These are phyloP conservation scores for Prenolepis imparis DNA, from an alignment of 2,888 invertebrate species.

Conservation along the genomic window DNA sequence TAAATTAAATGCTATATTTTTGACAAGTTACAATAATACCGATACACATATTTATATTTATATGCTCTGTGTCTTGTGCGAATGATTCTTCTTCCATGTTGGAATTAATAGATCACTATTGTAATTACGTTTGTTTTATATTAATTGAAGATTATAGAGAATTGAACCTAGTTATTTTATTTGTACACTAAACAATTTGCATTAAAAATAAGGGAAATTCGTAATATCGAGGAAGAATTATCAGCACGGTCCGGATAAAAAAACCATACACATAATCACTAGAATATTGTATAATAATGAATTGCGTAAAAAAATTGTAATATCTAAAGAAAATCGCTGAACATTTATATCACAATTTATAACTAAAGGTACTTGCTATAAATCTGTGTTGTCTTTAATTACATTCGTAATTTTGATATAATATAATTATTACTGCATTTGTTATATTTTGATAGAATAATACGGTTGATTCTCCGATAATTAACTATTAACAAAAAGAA, in stretches of 20 bases:
- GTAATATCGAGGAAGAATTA: constrained; percentile 72
- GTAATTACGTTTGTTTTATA: constrained; percentile 60
- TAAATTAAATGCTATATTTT: constrained; percentile 83
- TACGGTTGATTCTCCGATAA: constrained; percentile 58
- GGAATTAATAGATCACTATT: constrained; percentile 54
- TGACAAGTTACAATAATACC: constrained; percentile 82
- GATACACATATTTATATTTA: constrained; percentile 77
- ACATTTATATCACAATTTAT: constrained; percentile 79
- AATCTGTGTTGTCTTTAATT: constrained; percentile 76
- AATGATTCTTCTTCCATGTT: constrained; percentile 75
- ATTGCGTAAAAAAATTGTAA: constrained; percentile 78
- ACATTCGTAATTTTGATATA: constrained; percentile 76
- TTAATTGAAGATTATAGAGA: constrained; percentile 63
- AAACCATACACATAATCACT: constrained; percentile 84
- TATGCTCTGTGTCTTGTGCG: constrained; percentile 78
- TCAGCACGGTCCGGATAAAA: constrained; percentile 75
- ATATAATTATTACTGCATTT: constrained; percentile 70
- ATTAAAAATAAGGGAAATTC: background rate
- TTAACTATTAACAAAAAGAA: constrained; percentile 50
- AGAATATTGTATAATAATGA: constrained; percentile 81
- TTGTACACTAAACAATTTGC: constrained; percentile 9
- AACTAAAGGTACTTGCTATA: constrained; percentile 76
- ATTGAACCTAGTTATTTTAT: constrained; percentile 38
- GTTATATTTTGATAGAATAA: constrained; percentile 70
- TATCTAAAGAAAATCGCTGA: constrained; percentile 75